Conservation (phyloP, 2,113 vertebrate species). For the Corydoras maculifer region DNA sequence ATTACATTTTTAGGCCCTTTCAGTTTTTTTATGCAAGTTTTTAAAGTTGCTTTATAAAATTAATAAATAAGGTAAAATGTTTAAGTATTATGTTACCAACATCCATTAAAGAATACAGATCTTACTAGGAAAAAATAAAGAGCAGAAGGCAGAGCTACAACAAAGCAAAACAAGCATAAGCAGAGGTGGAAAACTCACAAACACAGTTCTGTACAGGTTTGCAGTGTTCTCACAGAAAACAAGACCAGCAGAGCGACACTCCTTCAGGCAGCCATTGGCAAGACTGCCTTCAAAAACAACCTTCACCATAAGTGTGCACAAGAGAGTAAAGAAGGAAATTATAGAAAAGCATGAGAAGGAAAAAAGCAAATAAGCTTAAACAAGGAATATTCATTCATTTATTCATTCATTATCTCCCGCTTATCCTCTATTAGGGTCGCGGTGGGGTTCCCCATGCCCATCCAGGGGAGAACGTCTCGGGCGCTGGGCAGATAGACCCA, state of each 20-base stretch:
- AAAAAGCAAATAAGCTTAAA: slow-evolving; percentile 62
- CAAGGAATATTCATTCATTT: slow-evolving; percentile 29
- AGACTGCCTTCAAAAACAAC: slow-evolving; percentile 92
- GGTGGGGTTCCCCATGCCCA: too few species aligned
- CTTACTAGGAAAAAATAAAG: slow-evolving; percentile 52
- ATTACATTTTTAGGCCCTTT: not conserved
- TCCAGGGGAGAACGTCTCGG: too few species aligned
- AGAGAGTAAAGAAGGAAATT: slow-evolving; percentile 56
- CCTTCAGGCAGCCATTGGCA: slow-evolving; percentile 89
- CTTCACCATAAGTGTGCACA: slow-evolving; percentile 61
- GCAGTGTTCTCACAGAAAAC: slow-evolving; percentile 96
- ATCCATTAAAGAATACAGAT: not conserved
- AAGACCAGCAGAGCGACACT: slow-evolving; percentile 84
- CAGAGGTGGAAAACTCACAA: slow-evolving; percentile 79
- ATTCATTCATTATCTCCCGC: too few species aligned
- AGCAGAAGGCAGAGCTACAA: slow-evolving; percentile 40
- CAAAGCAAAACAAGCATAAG: not conserved
- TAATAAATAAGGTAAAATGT: too few species aligned
- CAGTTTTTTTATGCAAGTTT: too few species aligned
- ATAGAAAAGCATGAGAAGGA: slow-evolving; percentile 42
- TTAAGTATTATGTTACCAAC: not conserved
- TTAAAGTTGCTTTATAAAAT: too few species aligned
- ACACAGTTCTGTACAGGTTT: slow-evolving; percentile 87
- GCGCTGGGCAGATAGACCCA: too few species aligned
- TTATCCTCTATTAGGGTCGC: too few species aligned